A percentile compares a stretch with the other conserved stretches of the same genome.
These are phyloP conservation scores for Pachycephala philippinensis DNA, from an alignment of 2,113 vertebrate genomes.

Conservation along the genomic window DNA sequence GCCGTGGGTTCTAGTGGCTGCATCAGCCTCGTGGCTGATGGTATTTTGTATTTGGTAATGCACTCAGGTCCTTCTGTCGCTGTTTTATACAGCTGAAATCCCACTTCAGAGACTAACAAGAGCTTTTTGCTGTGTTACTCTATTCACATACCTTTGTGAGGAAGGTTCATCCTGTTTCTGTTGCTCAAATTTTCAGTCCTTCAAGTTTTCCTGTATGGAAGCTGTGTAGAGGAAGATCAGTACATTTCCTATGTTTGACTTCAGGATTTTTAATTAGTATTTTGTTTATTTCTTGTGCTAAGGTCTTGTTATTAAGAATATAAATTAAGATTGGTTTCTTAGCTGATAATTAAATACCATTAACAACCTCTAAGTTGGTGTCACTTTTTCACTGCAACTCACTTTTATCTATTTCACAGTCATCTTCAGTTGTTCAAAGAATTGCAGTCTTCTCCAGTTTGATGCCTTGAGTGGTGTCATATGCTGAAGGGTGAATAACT, in stretches of 20 bases:
- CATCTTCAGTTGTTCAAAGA: not conserved
- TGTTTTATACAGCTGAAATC: not conserved
- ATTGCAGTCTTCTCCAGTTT: not conserved
- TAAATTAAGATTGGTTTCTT: not conserved
- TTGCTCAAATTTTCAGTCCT: not conserved
- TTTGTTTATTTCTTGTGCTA: not conserved
- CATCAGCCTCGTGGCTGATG: not conserved
- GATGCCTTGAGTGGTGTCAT: not conserved
- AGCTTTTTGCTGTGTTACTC: not conserved
- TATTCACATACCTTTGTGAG: not conserved
- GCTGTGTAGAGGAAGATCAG: not conserved
- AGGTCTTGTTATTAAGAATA: not conserved
- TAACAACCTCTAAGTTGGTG: not conserved
- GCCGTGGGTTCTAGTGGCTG: not conserved
- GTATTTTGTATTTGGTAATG: not conserved
- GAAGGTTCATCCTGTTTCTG: not conserved
- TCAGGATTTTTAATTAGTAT: not conserved
- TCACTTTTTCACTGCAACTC: not conserved
- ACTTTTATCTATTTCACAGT: not conserved
- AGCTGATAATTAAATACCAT: not conserved
- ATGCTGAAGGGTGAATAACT: not conserved
- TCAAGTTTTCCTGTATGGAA: not conserved
- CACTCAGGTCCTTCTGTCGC: not conserved
- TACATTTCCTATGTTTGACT: not conserved
- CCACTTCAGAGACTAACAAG: not conserved